These are phyloP conservation scores for Drosophila virilis DNA, from an alignment of 1,140 invertebrate genomes.

Conservation along the genomic window DNA sequence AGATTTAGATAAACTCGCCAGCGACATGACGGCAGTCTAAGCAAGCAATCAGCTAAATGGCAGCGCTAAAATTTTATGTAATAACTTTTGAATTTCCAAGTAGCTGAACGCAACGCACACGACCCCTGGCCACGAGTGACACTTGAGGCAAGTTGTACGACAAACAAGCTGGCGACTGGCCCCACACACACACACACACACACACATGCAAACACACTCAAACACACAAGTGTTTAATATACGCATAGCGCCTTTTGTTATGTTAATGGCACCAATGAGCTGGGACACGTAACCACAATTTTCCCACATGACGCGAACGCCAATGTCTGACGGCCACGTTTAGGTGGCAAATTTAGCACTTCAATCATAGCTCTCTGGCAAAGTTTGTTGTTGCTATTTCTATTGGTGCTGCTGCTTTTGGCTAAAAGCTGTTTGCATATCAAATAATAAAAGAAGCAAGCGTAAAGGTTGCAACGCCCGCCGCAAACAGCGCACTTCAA, in stretches of 20 bases:
- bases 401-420: slow-evolving; percentile 18
- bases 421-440: slow-evolving; percentile 70
- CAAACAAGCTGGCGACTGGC: slow-evolving; percentile 53
- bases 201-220: slow-evolving; percentile 1
- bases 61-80: slow-evolving; percentile 80
- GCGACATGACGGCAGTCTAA: slow-evolving; percentile 41
- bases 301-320: slow-evolving; percentile 51
- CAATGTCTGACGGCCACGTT: slow-evolving; percentile 40
- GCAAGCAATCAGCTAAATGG: slow-evolving; percentile 79
- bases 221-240: slow-evolving; percentile 10
- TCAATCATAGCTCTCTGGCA: slow-evolving; percentile 44
- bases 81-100: slow-evolving; percentile 82
- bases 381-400: slow-evolving; percentile 14
- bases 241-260: slow-evolving; percentile 69
- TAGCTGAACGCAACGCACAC: slow-evolving; percentile 46
- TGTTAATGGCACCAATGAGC: slow-evolving; percentile 68
- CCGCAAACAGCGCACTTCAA: slow-evolving; percentile 66
- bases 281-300: slow-evolving; percentile 77
- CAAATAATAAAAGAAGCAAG: slow-evolving; percentile 76
- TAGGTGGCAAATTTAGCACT: slow-evolving; percentile 62
- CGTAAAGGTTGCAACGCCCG: slow-evolving; percentile 29
- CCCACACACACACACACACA: neutral
- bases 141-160: slow-evolving; percentile 54
- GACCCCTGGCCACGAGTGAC: slow-evolving; percentile 46
- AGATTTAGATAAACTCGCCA: slow-evolving; percentile 76